Conservation (phyloP, 2,888 invertebrate genomes). For the Drosophila rellima region DNA sequence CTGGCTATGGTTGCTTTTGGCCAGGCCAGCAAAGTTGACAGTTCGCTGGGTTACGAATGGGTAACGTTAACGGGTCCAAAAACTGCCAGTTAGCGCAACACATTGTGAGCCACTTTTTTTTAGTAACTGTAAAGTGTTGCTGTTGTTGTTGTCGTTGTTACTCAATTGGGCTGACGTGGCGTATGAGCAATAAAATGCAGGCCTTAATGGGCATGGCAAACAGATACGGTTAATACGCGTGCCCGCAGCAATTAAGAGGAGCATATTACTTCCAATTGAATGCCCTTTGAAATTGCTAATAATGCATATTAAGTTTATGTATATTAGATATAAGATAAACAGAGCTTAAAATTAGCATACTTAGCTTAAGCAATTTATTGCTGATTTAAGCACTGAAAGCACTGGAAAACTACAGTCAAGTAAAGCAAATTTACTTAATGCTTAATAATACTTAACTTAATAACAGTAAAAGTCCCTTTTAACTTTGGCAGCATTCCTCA, state of each 20-base stretch:
- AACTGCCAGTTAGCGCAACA: slow-evolving; percentile 31
- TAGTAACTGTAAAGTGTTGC: slow-evolving; percentile 57
- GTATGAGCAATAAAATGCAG: slow-evolving; percentile 66
- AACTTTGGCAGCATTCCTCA: too few relatives aligned
- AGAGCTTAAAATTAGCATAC: neutral
- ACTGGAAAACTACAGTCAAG: neutral
- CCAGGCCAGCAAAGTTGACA: slow-evolving; percentile 45
- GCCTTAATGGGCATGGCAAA: slow-evolving; percentile 46
- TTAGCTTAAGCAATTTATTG: neutral
- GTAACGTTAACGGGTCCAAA: slow-evolving; percentile 39
- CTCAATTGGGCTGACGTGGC: slow-evolving; percentile 55
- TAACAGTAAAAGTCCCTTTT: too few relatives aligned
- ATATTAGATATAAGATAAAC: neutral
- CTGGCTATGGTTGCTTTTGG: slow-evolving; percentile 22
- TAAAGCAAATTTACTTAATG: neutral
- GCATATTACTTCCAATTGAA: slow-evolving; percentile 27
- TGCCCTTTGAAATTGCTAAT: neutral
- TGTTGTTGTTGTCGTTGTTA: slow-evolving; percentile 24
- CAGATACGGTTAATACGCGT: slow-evolving; percentile 47
- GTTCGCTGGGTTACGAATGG: slow-evolving; percentile 57
- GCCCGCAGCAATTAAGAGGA: slow-evolving; percentile 17
- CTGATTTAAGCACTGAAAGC: neutral
- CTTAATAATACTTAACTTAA: too few relatives aligned
- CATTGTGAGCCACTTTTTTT: slow-evolving; percentile 51
- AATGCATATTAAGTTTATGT: neutral